Conservation (phyloP, 2,888 invertebrate genomes). For the Himalopsyche anomala region DNA sequence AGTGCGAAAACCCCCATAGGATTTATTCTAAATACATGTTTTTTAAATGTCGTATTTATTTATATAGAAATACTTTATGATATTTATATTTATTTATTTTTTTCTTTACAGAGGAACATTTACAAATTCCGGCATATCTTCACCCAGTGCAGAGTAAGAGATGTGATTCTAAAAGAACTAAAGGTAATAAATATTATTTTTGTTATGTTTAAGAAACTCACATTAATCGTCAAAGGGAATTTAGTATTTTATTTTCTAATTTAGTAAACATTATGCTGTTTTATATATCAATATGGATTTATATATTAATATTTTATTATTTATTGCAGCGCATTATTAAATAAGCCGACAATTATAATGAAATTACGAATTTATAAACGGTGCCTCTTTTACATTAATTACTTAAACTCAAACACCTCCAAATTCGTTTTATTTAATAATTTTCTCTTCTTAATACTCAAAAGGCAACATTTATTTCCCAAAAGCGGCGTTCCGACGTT, state of each 20-base stretch:
- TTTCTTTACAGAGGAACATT: slow-evolving; percentile 82
- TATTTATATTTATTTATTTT: slow-evolving; percentile 65
- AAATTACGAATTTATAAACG: too few species aligned
- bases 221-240: too few species aligned
- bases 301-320: too few species aligned
- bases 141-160: slow-evolving; percentile 81
- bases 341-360: too few species aligned
- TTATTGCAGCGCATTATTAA: too few species aligned
- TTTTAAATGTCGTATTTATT: too few species aligned
- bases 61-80: too few species aligned
- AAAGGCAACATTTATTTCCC: background rate
- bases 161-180: slow-evolving; percentile 85
- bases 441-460: background rate
- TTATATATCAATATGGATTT: background rate
- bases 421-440: slow-evolving; percentile 4
- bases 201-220: background rate
- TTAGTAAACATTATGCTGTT: background rate
- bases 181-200: slow-evolving; percentile 75
- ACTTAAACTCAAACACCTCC: background rate
- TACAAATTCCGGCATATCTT: slow-evolving; percentile 84
- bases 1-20: too few species aligned
- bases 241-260: background rate
- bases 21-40: too few species aligned
- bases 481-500: background rate
- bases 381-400: background rate